Evolutionary conservation across 2,888 invertebrate species (phyloP).

Genomic region (Choreutis nemorana): DNA sequence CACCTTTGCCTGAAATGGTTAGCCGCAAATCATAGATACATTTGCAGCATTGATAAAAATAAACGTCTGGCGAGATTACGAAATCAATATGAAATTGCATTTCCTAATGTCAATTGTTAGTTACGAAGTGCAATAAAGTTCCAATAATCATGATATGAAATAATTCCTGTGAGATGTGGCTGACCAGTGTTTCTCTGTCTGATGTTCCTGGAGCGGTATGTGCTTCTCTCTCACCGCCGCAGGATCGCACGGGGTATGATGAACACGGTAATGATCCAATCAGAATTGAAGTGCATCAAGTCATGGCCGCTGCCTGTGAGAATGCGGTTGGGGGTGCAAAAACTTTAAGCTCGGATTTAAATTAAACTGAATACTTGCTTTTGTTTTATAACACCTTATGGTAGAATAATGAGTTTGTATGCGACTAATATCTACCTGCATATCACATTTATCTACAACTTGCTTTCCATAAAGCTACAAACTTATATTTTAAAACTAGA

Average conservation of each 20-base stretch:
- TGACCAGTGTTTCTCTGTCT: constrained; percentile 24
- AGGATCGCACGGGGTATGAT: constrained; percentile 63
- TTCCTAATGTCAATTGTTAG: constrained; percentile 68
- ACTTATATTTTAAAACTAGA: no score
- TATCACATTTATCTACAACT: no score
- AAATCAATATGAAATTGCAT: constrained; percentile 67
- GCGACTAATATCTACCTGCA: no score
- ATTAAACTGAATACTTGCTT: constrained; percentile 56
- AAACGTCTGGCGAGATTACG: constrained; percentile 56
- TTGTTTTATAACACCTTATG: constrained; percentile 41
- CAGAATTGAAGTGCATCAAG: constrained; percentile 65
- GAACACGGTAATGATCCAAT: constrained; percentile 68
- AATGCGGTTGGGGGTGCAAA: constrained; percentile 66
- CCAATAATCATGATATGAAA: constrained; percentile 66
- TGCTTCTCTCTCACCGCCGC: constrained; percentile 43
- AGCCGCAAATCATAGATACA: constrained; percentile 65
- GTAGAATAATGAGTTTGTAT: no score
- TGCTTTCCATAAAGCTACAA: no score
- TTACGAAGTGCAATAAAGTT: constrained; percentile 67
- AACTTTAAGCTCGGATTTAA: constrained; percentile 59
- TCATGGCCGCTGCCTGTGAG: constrained; percentile 54
- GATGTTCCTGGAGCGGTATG: constrained; percentile 35
- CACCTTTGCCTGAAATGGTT: constrained; percentile 42
- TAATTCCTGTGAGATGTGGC: constrained; percentile 59
- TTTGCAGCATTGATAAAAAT: constrained; percentile 63